Conservation (phyloP, 2,888 invertebrate genomes). For the Busseola fusca region DNA sequence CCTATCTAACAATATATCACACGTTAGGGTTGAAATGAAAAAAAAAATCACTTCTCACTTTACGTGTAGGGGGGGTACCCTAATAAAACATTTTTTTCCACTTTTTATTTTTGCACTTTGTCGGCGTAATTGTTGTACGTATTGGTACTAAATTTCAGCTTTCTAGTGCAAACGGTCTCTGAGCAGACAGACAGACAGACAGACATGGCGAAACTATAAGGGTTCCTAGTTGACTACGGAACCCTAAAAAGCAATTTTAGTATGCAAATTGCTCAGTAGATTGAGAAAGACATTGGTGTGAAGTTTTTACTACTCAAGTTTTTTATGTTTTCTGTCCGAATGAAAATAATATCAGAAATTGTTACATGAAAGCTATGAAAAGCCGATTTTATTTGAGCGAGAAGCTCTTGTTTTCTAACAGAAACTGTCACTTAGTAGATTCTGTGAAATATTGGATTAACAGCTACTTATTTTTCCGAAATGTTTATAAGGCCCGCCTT, state of each 20-base stretch:
- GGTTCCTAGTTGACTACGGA: too few relatives aligned
- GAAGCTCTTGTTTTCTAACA: neutral
- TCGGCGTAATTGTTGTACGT: too few relatives aligned
- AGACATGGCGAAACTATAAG: too few relatives aligned
- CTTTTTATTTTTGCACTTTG: too few relatives aligned
- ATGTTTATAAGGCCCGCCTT: neutral
- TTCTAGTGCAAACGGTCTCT: too few relatives aligned
- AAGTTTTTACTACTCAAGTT: conserved; percentile 29
- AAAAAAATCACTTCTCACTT: too few relatives aligned
- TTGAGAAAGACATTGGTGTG: conserved; percentile 12
- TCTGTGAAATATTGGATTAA: conserved; percentile 5
- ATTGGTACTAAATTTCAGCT: too few relatives aligned
- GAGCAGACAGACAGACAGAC: too few relatives aligned
- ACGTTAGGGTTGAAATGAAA: too few relatives aligned
- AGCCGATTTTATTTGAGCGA: conserved; percentile 19
- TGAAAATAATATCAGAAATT: conserved; percentile 1
- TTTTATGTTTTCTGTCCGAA: conserved; percentile 1
- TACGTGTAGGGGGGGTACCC: too few relatives aligned
- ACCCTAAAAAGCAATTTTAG: conserved; percentile 15
- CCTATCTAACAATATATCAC: too few relatives aligned
- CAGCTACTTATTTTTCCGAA: neutral
- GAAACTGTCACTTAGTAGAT: conserved; percentile 1
- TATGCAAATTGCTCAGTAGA: conserved; percentile 45
- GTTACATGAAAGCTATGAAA: conserved; percentile 10
- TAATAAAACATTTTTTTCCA: too few relatives aligned